Evolutionary conservation across 2,113 vertebrate genomes (phyloP).

Genomic region (Neolamprologus devosi): DNA sequence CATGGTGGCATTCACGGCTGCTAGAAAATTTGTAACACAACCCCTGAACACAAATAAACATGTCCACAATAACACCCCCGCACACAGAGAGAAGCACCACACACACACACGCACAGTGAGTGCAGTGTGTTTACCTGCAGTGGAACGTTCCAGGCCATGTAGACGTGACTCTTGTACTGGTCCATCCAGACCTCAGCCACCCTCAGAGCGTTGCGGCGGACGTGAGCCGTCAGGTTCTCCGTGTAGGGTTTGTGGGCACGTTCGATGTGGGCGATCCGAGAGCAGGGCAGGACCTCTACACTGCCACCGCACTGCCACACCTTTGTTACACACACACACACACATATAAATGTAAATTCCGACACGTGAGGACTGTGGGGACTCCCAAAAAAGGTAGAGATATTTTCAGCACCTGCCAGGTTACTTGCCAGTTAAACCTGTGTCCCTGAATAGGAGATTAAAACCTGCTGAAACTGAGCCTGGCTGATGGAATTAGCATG

Average conservation of each 20-base stretch:
- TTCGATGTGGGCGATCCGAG: conserved; percentile 90
- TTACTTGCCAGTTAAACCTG: background rate
- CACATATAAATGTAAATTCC: background rate
- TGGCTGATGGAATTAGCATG: background rate
- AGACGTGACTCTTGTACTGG: conserved; percentile 88
- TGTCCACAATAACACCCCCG: background rate
- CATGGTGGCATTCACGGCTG: background rate
- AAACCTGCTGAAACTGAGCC: background rate
- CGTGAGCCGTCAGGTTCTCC: conserved; percentile 85
- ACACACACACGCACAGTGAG: background rate
- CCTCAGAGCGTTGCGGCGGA: conserved; percentile 86
- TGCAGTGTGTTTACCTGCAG: conserved; percentile 70
- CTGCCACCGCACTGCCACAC: conserved; percentile 96
- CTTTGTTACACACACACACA: conserved; percentile 47
- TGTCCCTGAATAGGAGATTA: background rate
- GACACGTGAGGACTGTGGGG: background rate
- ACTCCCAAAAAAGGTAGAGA: background rate
- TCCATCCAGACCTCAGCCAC: conserved; percentile 98
- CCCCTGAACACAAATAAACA: background rate
- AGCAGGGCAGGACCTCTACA: conserved; percentile 94
- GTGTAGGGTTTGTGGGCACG: conserved; percentile 96
- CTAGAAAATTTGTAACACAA: background rate
- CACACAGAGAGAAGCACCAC: background rate
- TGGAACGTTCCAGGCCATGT: conserved; percentile 98
- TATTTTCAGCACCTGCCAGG: background rate